phyloP scores from a whole-genome alignment of 2,113 vertebrate species.

The Leuciscus idus region DNA sequence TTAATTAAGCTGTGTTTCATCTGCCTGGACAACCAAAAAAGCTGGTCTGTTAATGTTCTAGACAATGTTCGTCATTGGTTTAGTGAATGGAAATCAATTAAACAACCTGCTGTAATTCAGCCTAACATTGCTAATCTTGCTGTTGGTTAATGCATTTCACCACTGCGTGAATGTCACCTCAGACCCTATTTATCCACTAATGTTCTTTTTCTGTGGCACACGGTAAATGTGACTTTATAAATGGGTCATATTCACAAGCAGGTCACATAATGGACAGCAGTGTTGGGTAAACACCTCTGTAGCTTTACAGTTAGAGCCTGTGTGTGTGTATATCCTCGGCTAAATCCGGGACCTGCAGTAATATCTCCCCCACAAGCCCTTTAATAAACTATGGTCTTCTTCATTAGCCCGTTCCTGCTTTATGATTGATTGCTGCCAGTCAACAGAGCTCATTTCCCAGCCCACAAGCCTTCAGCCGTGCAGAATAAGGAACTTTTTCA shows the following conservation, averaged over 20 bases:
- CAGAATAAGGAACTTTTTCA: conserved; percentile 85
- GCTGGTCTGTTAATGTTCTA: conserved; percentile 12
- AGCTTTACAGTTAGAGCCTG: conserved; percentile 60
- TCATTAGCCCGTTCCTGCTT: conserved; percentile 75
- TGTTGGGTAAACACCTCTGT: conserved; percentile 68
- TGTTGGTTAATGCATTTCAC: background rate
- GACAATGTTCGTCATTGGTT: background rate
- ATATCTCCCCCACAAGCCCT: conserved; percentile 67
- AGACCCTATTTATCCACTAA: conserved; percentile 20
- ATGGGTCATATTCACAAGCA: conserved; percentile 59
- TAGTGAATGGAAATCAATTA: conserved; percentile 34
- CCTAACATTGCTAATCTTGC: background rate
- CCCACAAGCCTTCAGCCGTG: conserved; percentile 80
- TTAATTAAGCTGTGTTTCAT: background rate
- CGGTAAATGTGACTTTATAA: conserved; percentile 40
- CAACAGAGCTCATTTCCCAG: conserved; percentile 81
- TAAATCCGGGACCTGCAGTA: conserved; percentile 59
- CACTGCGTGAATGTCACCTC: conserved; percentile 12
- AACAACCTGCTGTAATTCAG: conserved; percentile 16
- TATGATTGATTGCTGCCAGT: conserved; percentile 96
- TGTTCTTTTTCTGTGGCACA: conserved; percentile 40
- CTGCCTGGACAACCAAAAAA: background rate
- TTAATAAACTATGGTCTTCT: conserved; percentile 75
- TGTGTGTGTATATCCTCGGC: conserved; percentile 6
- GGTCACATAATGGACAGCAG: conserved; percentile 56